Evolutionary conservation across 2,113 vertebrate species (phyloP).

Genomic region (Haliaeetus leucogaster): DNA sequence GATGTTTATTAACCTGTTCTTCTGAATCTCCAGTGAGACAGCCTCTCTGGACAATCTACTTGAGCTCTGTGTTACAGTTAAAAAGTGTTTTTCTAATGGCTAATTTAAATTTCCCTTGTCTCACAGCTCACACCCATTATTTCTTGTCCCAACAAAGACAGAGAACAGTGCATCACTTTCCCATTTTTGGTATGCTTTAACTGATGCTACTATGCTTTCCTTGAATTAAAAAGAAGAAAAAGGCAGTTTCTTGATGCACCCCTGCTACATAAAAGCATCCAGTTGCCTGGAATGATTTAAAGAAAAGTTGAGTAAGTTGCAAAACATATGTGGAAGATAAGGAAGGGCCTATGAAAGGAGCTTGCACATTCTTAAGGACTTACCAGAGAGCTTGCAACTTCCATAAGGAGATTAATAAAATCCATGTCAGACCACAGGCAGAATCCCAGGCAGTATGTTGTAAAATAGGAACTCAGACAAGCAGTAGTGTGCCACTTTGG

Average conservation of each 20-base stretch:
- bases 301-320: not conserved
- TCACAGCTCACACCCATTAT: not conserved
- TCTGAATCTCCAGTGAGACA: not conserved
- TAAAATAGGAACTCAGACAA: not conserved
- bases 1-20: not conserved
- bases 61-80: not conserved
- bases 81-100: not conserved
- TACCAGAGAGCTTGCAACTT: not conserved
- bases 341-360: not conserved
- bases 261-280: no score
- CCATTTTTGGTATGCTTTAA: not conserved
- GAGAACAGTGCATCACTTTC: not conserved
- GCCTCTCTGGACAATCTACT: not conserved
- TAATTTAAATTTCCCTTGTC: not conserved
- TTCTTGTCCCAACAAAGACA: not conserved
- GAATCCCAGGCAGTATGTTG: not conserved
- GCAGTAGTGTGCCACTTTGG: not conserved
- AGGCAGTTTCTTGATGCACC: not conserved
- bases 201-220: not conserved
- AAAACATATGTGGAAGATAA: not conserved
- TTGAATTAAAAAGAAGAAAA: not conserved
- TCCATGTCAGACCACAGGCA: not conserved
- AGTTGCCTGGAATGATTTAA: not conserved
- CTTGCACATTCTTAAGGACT: not conserved
- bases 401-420: not conserved